These are phyloP conservation scores for Pelochelys cantorii DNA, from an alignment of 2,797 vertebrate species.

Conservation along the genomic window DNA sequence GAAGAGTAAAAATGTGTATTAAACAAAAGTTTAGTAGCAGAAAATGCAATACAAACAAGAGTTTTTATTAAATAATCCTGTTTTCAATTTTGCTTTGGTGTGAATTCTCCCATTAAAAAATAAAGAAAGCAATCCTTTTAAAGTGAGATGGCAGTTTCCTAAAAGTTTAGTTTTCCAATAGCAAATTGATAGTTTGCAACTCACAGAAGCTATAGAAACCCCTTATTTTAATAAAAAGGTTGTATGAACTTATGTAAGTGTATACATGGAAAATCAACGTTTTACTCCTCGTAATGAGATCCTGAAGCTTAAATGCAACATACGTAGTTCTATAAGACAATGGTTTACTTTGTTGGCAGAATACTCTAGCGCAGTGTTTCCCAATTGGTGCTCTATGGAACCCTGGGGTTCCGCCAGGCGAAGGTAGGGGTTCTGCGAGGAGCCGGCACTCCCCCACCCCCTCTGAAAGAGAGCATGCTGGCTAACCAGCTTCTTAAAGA, in stretches of 20 bases:
- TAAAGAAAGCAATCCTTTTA: neutral
- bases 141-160: neutral
- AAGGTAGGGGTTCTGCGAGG: no score
- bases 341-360: neutral
- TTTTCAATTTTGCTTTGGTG: neutral
- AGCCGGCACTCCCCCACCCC: no score
- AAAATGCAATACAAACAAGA: neutral
- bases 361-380: no score
- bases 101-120: neutral
- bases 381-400: no score
- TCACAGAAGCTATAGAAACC: neutral
- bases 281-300: neutral
- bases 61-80: no score
- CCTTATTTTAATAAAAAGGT: no score
- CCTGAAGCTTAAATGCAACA: neutral
- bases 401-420: no score
- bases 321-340: neutral
- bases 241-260: neutral
- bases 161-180: neutral
- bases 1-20: neutral
- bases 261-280: neutral
- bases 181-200: neutral
- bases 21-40: neutral
- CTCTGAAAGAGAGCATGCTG: no score
- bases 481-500: no score